Evolutionary conservation across 2,113 vertebrate genomes (phyloP).

Genomic region (Hypomesus transpacificus): DNA sequence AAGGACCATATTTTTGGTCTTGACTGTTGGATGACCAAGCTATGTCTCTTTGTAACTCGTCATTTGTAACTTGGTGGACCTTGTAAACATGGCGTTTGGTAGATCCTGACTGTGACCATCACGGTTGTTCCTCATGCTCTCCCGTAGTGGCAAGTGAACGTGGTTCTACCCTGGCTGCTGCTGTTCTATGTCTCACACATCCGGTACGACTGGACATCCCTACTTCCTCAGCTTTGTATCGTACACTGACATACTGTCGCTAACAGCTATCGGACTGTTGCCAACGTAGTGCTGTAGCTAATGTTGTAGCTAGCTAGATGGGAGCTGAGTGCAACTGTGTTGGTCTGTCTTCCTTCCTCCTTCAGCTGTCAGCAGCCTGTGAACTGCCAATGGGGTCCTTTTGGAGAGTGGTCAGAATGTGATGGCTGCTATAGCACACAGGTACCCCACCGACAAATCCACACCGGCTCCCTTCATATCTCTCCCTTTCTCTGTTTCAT

Average conservation of each 20-base stretch:
- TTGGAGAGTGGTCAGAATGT: conserved; percentile 86
- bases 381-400: conserved; percentile 82
- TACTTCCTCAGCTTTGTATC: neutral
- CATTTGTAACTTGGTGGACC: neutral
- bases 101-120: neutral
- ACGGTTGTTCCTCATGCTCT: neutral
- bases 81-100: neutral
- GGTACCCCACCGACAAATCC: conserved; percentile 42
- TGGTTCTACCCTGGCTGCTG: conserved; percentile 17
- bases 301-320: neutral
- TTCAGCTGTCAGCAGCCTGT: conserved; percentile 64
- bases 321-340: neutral
- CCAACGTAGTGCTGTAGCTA: neutral
- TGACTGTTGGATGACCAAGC: too few species aligned
- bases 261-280: neutral
- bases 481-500: too few species aligned
- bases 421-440: conserved; percentile 77
- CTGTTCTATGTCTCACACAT: conserved; percentile 21
- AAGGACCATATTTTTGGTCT: too few species aligned
- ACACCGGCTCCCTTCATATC: neutral
- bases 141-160: conserved; percentile 25
- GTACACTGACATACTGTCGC: too few species aligned
- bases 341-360: neutral
- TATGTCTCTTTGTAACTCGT: neutral
- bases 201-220: conserved; percentile 33